Evolutionary conservation across 2,113 vertebrate genomes (phyloP).

Genomic region (Odocoileus hemionus): DNA sequence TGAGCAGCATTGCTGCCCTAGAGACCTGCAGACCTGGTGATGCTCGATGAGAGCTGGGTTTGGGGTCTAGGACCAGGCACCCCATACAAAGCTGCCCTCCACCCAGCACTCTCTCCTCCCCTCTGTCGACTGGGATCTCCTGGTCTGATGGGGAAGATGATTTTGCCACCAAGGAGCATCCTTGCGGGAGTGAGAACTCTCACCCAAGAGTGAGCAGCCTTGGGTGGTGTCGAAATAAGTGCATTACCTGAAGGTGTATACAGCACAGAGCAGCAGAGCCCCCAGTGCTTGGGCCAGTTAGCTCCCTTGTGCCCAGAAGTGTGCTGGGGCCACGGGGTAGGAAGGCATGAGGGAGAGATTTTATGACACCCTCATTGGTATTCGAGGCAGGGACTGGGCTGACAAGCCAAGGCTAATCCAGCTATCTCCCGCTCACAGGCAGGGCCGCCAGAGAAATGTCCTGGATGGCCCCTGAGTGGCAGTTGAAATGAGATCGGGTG

Average conservation of each 20-base stretch:
- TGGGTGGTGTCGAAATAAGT: not conserved
- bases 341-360: not conserved
- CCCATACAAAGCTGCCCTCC: not conserved
- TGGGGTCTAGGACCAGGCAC: accelerated
- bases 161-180: not conserved
- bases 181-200: not conserved
- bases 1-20: not conserved
- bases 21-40: not conserved
- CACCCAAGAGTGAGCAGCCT: not conserved
- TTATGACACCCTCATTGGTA: not conserved
- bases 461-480: not conserved
- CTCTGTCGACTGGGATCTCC: not conserved
- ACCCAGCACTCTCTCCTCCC: not conserved
- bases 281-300: not conserved
- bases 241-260: not conserved
- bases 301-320: too few species aligned
- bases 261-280: not conserved
- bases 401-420: not conserved
- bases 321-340: accelerated
- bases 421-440: conserved; percentile 1
- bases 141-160: not conserved
- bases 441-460: not conserved
- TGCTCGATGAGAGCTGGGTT: accelerated
- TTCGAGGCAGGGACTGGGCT: not conserved
- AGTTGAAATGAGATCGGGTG: not conserved